Base-by-base conservation (phyloP, 1,140 invertebrate genomes). In the Procambarus clarkii region DNA sequence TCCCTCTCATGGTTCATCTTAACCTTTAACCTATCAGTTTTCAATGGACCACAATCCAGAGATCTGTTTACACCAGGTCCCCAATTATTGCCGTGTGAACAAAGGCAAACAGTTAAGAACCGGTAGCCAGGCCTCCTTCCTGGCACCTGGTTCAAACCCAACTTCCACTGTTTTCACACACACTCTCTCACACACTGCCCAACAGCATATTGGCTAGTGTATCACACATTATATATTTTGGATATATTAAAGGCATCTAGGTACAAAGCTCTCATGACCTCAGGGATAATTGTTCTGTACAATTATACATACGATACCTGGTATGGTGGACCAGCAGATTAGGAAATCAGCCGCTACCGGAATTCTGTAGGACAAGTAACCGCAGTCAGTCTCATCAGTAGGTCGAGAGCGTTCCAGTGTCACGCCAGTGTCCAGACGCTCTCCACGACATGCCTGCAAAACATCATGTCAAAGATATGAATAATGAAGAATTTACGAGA, bases 321-420 rank as follows among this genome's bases (percentile, higher is more conserved):
- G 97, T 87, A 99, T 97, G 46, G 98, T 99, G 11, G 98, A 99
- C 94, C 98, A 99, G 21, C 97, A 97, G 93, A 99, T 97, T 15
- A 99, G 95, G 94, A 99, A 98, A 94, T 99, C 98, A 44, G 98
- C 98, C 94, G 98, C 97, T 88, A 96, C 96, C 18, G 98, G 98
- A 94, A 99, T 98, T 93, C 96, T 97, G 93, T 98, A 98, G 60
- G 90, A 83, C 34, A 93, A 74, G 5, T 94, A 93, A 81, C 95
- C 95, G 15, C 97, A 96, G 95, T 98, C 97, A 11, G 96, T 97
- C 95, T 97, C 97, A 24, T 97, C 92, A 71, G 95, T 94, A 92
- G 94, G 94, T 1, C 97, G 78, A 1, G 58, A 89, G 8, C 58
- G 82, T 7, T 93, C 92, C 48, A 94, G 83, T 58, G 93, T 93